Conservation (phyloP, 35 echinoderm and acorn worm genomes). For the Diadema setosum region DNA sequence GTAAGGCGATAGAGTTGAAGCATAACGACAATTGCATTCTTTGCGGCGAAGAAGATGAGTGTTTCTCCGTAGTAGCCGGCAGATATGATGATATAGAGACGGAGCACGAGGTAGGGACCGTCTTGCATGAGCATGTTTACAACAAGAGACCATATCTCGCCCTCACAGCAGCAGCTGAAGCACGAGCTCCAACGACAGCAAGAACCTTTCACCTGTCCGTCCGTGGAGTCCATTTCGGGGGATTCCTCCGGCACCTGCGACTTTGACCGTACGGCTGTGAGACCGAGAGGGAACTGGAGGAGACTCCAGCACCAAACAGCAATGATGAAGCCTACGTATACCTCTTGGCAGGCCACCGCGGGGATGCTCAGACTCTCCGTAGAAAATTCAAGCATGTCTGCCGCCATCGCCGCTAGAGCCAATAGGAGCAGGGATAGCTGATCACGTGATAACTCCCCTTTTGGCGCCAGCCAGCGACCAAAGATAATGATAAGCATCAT, state of each 20-base stretch:
- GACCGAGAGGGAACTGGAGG: constrained; percentile 74
- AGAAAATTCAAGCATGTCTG: constrained; percentile 95
- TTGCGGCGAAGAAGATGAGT: constrained; percentile 86
- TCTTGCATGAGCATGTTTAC: constrained; percentile 90
- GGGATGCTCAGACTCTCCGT: constrained; percentile 69
- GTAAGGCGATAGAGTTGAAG: constrained; percentile 85
- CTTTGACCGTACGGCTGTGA: constrained; percentile 76
- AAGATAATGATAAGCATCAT: constrained; percentile 81
- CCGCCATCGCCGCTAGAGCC: constrained; percentile 82
- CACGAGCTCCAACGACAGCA: neutral
- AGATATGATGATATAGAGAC: constrained; percentile 80
- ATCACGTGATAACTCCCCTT: constrained; percentile 75
- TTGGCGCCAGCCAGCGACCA: constrained; percentile 83
- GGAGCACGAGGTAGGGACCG: constrained; percentile 62
- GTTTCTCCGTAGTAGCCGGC: constrained; percentile 42
- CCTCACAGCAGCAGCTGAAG: constrained; percentile 59
- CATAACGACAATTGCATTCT: constrained; percentile 80
- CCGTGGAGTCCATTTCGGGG: constrained; percentile 4
- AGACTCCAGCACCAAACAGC: constrained; percentile 78
- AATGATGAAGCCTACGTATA: constrained; percentile 49
- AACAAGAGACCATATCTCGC: constrained; percentile 90
- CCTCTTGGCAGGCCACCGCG: constrained; percentile 58
- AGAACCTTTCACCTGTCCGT: neutral
- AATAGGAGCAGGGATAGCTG: constrained; percentile 75
- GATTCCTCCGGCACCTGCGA: constrained; percentile 20